Evolutionary conservation across 92 coral and sea anemone species (phyloP), one percentile per base, ranked within the genome.

Genomic region (Porites divaricata): DNA sequence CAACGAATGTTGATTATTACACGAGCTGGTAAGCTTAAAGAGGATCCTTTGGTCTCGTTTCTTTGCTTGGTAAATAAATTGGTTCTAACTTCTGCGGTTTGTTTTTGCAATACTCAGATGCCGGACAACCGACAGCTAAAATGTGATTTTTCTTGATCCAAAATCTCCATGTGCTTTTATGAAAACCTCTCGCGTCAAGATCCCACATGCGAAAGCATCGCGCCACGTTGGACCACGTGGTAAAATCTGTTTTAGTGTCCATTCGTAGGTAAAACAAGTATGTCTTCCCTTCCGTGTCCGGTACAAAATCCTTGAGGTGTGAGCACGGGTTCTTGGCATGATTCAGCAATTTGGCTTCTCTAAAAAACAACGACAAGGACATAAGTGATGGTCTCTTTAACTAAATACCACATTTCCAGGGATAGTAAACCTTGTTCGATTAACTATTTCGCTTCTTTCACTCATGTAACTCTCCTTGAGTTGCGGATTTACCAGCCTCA

Each of bases 151-250:
- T 86, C 71, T 91, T 91, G 79, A 86, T 84, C 97, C 97, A 93
- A 49, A 91, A 91, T 69, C 97, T 80, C 88, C 94, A 94, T 93
- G 89, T 89, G 72, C 86, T 75, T 62, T 89, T 86, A 81, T 94
- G 98, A 77, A 79, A 87, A n/a, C 95, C 98, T 35, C 98, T 83
- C 1, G 86, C 73, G 74, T 94, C 95, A 59, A 83, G 61, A 52
- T 94, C 98, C 98, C 98, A 91, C 77, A 94, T 80, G 59, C 88
- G 81, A 81, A 94, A 94, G 72, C 98, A 94, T 0, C 90, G 84
- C 26, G 98, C 98, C 19, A 92, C 74, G 79, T 94, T 94, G 4
- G 72, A 24, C 98, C 98, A 91, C 74, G 93, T 83, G 50, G 78
- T 84, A 54, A 65, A 91, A 81, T 94, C 98, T 7, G 63, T 19